phyloP scores from a whole-genome alignment of 1,140 invertebrate species.

The Aphidius ervi region DNA sequence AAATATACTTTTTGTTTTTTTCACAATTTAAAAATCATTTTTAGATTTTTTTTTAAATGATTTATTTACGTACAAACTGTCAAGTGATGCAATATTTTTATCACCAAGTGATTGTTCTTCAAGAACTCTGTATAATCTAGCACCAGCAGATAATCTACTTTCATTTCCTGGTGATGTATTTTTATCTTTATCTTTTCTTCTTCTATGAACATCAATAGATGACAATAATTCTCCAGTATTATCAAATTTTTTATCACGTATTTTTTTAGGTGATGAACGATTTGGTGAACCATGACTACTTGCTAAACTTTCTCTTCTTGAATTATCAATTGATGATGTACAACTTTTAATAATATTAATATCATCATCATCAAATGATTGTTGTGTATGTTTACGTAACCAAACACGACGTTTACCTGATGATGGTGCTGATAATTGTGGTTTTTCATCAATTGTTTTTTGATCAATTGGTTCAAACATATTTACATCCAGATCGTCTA shows the following conservation, averaged over 20 bases:
- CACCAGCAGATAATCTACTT: conserved; percentile 41
- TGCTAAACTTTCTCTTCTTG: conserved; percentile 40
- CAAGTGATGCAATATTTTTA: conserved; percentile 30
- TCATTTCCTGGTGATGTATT: conserved; percentile 35
- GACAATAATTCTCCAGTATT: conserved; percentile 4
- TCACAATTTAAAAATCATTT: conserved; percentile 8
- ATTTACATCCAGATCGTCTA: conserved; percentile 52
- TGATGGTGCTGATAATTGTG: conserved; percentile 23
- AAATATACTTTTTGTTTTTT: conserved; percentile 28
- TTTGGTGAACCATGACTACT: conserved; percentile 43
- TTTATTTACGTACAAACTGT: conserved; percentile 30
- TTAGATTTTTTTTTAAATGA: conserved; percentile 1
- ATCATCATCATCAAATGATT: conserved; percentile 44
- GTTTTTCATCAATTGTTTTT: conserved; percentile 35
- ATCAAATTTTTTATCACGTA: conserved; percentile 18
- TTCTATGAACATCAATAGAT: conserved; percentile 29
- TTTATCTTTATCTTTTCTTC: conserved; percentile 31
- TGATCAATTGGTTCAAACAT: conserved; percentile 43
- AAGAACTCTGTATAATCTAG: conserved; percentile 47
- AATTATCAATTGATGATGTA: conserved; percentile 34
- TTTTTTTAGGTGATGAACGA: conserved; percentile 39
- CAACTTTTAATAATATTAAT: conserved; percentile 20
- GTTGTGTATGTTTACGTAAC: conserved; percentile 43
- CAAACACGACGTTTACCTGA: conserved; percentile 39
- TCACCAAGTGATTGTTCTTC: conserved; percentile 49